Percentiles rank a stretch among this genome's conserved stretches.
phyloP scores from a whole-genome alignment of 2,888 invertebrate genomes.

The Stenichneumon culpator region DNA sequence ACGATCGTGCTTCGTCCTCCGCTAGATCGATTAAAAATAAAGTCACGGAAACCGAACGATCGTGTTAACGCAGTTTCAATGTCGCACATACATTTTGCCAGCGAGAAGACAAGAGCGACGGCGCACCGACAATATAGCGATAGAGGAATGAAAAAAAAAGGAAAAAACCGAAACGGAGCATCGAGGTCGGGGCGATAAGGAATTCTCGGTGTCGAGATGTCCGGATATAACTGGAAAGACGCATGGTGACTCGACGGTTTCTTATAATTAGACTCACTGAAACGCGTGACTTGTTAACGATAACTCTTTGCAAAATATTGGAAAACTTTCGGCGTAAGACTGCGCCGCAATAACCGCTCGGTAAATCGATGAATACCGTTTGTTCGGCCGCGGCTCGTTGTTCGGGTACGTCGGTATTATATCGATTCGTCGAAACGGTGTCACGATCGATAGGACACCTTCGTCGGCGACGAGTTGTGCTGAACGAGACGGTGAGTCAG shows the following conservation, averaged over 20 bases:
- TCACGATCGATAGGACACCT: constrained; percentile 2
- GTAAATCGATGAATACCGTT: background rate
- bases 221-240: constrained; percentile 59
- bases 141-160: constrained; percentile 20
- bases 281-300: constrained; percentile 26
- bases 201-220: constrained; percentile 63
- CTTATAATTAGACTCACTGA: constrained; percentile 40
- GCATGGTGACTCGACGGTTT: constrained; percentile 46
- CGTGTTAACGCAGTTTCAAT: background rate
- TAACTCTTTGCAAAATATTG: constrained; percentile 10
- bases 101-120: constrained; percentile 16
- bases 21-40: background rate
- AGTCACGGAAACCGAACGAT: background rate
- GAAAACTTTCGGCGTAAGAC: background rate
- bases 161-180: constrained; percentile 44
- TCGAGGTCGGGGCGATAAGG: constrained; percentile 60
- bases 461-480: background rate
- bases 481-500: constrained; percentile 16
- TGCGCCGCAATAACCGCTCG: background rate
- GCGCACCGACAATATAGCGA: background rate
- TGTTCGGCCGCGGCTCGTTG: background rate
- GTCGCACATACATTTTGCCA: background rate
- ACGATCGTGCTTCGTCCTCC: background rate
- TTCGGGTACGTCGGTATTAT: background rate
- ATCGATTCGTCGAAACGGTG: constrained; percentile 10